Evolutionary conservation across 2,113 vertebrate species (phyloP).

Genomic region (Miniopterus natalensis): DNA sequence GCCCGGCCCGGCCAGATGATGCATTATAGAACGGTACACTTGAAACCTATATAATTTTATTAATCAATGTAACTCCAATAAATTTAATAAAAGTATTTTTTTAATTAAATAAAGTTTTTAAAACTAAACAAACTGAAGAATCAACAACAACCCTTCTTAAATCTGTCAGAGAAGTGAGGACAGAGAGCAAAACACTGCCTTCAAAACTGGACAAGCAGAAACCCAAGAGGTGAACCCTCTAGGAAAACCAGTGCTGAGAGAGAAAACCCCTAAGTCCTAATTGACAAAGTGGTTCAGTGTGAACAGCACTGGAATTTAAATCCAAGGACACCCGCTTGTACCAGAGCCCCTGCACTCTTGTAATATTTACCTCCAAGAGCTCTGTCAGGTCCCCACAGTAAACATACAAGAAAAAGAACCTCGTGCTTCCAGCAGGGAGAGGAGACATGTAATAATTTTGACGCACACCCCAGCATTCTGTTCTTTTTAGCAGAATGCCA

Average conservation of each 20-base stretch:
- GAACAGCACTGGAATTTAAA: not conserved
- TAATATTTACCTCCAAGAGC: not conserved
- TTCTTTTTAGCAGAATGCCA: not conserved
- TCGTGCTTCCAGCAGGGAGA: not conserved
- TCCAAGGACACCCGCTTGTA: not conserved
- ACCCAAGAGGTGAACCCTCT: not conserved
- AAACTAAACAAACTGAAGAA: not conserved
- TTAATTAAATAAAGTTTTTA: not conserved
- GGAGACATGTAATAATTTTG: not conserved
- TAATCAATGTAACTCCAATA: not conserved
- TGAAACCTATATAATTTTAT: not conserved
- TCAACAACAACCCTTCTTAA: not conserved
- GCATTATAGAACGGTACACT: not conserved
- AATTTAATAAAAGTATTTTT: not conserved
- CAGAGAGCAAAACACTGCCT: fast-evolving
- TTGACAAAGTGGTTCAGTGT: not conserved
- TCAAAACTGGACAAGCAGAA: not conserved
- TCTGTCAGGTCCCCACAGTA: not conserved
- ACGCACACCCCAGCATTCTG: not conserved
- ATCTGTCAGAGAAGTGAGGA: not conserved
- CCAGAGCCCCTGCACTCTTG: fast-evolving
- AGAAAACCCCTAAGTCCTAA: not conserved
- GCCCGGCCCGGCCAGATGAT: not conserved
- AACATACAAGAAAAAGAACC: not conserved
- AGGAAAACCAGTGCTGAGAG: not conserved